Evolutionary conservation across 1,140 invertebrate species (phyloP), one percentile per base, ranked within the genome.

Genomic region (Lithobius niger): DNA sequence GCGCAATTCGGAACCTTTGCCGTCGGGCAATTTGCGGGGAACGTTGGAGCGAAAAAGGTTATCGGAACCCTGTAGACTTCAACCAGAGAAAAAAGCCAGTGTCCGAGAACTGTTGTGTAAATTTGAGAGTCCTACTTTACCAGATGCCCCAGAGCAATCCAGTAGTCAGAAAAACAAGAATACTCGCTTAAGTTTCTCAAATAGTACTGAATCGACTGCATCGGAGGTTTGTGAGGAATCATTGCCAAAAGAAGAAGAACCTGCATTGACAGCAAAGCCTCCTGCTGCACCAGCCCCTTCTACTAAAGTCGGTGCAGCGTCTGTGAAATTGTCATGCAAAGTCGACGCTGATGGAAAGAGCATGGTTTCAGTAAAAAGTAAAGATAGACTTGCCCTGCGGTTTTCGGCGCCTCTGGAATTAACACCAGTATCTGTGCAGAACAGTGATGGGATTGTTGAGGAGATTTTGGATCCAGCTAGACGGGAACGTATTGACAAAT

Each of bases 401-500:
- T 19, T 45, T 4, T 45, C 43, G 4, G 43, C 43, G 3, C 43
- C 43, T 18, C 3, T 4, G 4, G 43, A 45, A 45, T 19, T 45
- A 45, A 13, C 18, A 4, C 3, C 4, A 19, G 4, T 4, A 4
- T 13, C 6, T 45, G 6, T 18, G n/a, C n/a, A n/a, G n/a, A n/a
- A n/a, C n/a, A n/a, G n/a, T n/a, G n/a, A n/a, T n/a, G n/a, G n/a
- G n/a, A n/a, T n/a, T n/a, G n/a, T n/a, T n/a, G n/a, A n/a, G n/a
- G n/a, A n/a, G n/a, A n/a, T n/a, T n/a, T n/a, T n/a, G n/a, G 43
- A 45, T 45, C 6, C 69, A 84, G 25, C 84, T 87, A 64, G 69
- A 18, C 56, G 66, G 28, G 64, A 66, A 50, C 52, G 87, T 42
- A 92, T 92, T 59, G 87, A 91, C 67, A 84, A 85, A 65, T 92